Percentiles rank a stretch among this genome's conserved stretches.
phyloP scores from a whole-genome alignment of 2,888 invertebrate genomes.

The Pemphredon lugubris region DNA sequence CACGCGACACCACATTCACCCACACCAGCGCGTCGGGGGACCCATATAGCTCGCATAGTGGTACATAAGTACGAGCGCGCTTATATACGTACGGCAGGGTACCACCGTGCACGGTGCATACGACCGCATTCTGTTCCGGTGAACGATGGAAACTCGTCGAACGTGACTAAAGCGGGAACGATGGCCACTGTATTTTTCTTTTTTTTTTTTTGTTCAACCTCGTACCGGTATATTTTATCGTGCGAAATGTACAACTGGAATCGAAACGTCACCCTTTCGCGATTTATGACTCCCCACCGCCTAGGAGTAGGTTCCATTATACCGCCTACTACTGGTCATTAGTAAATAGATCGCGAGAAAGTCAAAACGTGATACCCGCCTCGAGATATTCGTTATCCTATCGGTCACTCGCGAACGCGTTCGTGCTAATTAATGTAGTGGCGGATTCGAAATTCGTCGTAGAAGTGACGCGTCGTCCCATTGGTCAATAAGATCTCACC shows the following conservation, averaged over 20 bases:
- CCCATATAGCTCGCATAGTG: not conserved
- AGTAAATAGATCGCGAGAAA: conserved; percentile 30
- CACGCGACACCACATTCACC: conserved; percentile 32
- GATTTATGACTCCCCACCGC: conserved; percentile 58
- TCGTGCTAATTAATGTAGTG: too few species aligned
- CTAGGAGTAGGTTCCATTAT: conserved; percentile 11
- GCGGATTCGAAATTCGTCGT: too few species aligned
- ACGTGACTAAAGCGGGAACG: conserved; percentile 64
- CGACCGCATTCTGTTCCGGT: conserved; percentile 48
- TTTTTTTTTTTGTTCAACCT: conserved; percentile 49
- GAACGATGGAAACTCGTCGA: conserved; percentile 66
- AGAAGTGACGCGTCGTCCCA: too few species aligned
- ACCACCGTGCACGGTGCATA: conserved; percentile 21
- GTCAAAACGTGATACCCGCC: conserved; percentile 5
- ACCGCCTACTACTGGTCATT: conserved; percentile 25
- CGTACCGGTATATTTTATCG: conserved; percentile 57
- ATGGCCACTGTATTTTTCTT: conserved; percentile 49
- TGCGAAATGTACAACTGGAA: conserved; percentile 64
- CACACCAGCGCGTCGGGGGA: not conserved
- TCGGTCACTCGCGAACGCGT: conserved; percentile 15
- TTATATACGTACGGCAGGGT: not conserved
- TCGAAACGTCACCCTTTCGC: conserved; percentile 63
- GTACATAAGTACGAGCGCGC: not conserved
- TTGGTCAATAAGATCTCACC: too few species aligned
- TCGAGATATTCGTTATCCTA: too few species aligned